Base-by-base conservation (phyloP, 2,113 vertebrate genomes). In the Accipiter virgatus region DNA sequence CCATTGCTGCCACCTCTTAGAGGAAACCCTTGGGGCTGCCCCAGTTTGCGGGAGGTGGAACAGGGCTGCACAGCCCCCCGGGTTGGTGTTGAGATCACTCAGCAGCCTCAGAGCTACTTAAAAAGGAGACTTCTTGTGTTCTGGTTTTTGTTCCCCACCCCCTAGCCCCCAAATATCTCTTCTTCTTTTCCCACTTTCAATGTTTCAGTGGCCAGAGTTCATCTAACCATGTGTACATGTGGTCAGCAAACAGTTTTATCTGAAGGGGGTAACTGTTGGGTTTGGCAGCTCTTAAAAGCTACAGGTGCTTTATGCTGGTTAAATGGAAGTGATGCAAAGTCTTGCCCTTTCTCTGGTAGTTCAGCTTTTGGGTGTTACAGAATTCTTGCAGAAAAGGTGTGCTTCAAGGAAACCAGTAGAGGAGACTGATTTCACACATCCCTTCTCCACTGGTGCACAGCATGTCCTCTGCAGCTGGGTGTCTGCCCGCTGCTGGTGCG, bases 171-270 rank as follows among this genome's bases (percentile, higher is more conserved):
- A 26, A 45, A 59, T 45, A 9, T 13, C 14, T 32, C 6, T 75
- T 7, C 34, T 50, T 31, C 9, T 47, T 27, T 63, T 25, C 23
- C 11, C 10, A 16, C 25, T 83, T 92, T 73, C 58, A 53, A 40
- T 6, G 13, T 85, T 85, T 88, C 62, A 73, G 81, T 31, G 40
- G 73, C 68, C 86, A 86, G 79, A 48, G 63, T 45, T 75, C 84
- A 36, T 73, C 61, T 75, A 84, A 47, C 73, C 47, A 66, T 56
- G 83, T 75, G 16, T 32, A 31, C 20, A 3, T 22, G 36, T 52
- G 72, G 38, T 50, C 85, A 94, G 83, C 75, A 90, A 97, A 93
- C 70, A 45, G 25, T 48, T 59, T 61, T 70, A 52, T 74, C 81
- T 50, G 79, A 83, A 67, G 31, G 9, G 27, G 43, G 7, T 45